Conservation (phyloP, 1,140 invertebrate genomes). For the Anastrepha ludens region DNA sequence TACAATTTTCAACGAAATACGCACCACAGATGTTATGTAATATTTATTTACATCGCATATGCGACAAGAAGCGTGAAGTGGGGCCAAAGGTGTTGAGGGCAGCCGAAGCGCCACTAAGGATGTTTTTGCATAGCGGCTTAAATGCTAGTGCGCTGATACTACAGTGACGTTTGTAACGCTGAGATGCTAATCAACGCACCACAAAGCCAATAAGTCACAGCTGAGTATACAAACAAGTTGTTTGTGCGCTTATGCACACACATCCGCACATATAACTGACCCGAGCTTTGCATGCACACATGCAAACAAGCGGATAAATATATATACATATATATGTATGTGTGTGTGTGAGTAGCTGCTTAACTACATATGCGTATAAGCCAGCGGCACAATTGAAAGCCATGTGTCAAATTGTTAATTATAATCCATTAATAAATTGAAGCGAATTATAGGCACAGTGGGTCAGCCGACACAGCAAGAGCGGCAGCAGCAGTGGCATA, state of each 20-base stretch:
- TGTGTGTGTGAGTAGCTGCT: neutral
- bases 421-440: slow-evolving; percentile 15
- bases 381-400: neutral
- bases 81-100: neutral
- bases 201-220: neutral
- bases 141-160: neutral
- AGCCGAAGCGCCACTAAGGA: neutral
- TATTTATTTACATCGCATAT: neutral
- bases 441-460: neutral
- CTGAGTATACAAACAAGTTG: neutral
- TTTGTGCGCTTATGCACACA: neutral
- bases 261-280: neutral
- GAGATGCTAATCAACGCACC: neutral
- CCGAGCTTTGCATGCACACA: neutral
- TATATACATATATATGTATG: neutral
- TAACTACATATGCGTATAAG: too few species aligned
- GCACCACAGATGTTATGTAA: neutral
- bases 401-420: slow-evolving; percentile 15
- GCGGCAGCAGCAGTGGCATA: neutral
- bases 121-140: too few species aligned
- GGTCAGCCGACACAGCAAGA: neutral
- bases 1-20: neutral
- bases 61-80: too few species aligned
- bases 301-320: neutral
- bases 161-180: neutral